A percentile compares a stretch with the other conserved stretches of the same genome.
These are phyloP conservation scores for Hyalella azteca DNA, from an alignment of 2,888 invertebrate species.

Conservation along the genomic window DNA sequence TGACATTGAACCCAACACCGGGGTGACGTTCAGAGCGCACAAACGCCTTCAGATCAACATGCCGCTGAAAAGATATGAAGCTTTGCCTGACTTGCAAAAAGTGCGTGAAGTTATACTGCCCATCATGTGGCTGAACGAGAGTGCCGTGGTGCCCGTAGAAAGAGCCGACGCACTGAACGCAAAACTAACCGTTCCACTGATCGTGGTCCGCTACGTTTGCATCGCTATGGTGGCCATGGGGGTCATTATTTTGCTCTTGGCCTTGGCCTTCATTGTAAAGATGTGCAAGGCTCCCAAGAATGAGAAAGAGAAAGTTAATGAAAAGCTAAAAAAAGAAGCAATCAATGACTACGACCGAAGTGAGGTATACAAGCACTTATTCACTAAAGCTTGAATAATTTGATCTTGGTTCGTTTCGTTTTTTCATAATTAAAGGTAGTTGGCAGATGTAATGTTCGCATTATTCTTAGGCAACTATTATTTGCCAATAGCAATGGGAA, in stretches of 20 bases:
- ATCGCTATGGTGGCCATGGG: constrained; percentile 18
- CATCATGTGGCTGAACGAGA: constrained; percentile 55
- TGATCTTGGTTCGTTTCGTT: no score
- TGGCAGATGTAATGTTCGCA: no score
- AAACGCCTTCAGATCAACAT: constrained; percentile 57
- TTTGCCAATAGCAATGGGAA: no score
- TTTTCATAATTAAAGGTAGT: no score
- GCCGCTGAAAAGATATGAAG: constrained; percentile 42
- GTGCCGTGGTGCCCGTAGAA: constrained; percentile 35
- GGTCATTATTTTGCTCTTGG: constrained; percentile 9
- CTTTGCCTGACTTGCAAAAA: constrained; percentile 39
- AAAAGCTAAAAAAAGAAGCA: constrained; percentile 20
- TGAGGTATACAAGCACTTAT: constrained; percentile 11
- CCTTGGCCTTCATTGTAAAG: constrained; percentile 11
- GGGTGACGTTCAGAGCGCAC: constrained; percentile 53
- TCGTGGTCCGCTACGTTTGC: constrained; percentile 17
- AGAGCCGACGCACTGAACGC: constrained; percentile 27
- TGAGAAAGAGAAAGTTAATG: background rate
- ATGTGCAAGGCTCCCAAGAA: constrained; percentile 24
- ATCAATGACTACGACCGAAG: constrained; percentile 2
- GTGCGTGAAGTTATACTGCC: constrained; percentile 54
- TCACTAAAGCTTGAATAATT: constrained; percentile 10
- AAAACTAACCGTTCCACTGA: constrained; percentile 35
- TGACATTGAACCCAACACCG: constrained; percentile 56
- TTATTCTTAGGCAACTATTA: no score